A percentile compares a stretch with the other conserved stretches of the same genome.
These are phyloP conservation scores for Sebastes dallii DNA, from an alignment of 2,797 vertebrate genomes.

Conservation along the genomic window DNA sequence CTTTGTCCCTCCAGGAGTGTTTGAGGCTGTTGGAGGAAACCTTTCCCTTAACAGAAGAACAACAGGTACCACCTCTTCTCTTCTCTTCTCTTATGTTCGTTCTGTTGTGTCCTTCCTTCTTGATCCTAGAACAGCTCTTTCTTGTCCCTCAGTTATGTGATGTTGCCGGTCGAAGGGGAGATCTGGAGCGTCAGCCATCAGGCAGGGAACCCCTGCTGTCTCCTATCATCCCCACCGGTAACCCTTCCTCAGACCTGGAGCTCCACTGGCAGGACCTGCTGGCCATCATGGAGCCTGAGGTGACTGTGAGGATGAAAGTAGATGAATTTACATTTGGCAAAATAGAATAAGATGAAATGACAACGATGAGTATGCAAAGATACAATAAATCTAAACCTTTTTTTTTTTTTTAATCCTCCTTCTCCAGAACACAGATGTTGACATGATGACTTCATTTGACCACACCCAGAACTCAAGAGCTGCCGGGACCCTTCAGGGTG, in stretches of 20 bases:
- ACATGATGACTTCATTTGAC: conserved; percentile 66
- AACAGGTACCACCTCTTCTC: conserved; percentile 77
- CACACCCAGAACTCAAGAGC: conserved; percentile 38
- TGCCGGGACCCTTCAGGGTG: conserved; percentile 49
- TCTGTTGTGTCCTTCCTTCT: not conserved
- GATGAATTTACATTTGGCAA: not conserved
- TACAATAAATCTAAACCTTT: not conserved
- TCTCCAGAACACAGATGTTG: conserved; percentile 85
- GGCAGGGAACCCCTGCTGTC: conserved; percentile 72
- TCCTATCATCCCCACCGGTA: conserved; percentile 76
- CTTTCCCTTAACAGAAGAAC: conserved; percentile 83
- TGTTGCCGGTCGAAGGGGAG: conserved; percentile 69
- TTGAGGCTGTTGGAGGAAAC: conserved; percentile 87
- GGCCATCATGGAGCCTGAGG: conserved; percentile 93
- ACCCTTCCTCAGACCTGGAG: conserved; percentile 87
- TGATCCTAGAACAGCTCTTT: not conserved
- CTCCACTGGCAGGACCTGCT: conserved; percentile 95
- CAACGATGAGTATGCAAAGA: not conserved
- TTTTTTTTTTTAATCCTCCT: not conserved
- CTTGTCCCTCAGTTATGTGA: conserved; percentile 79
- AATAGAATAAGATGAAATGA: not conserved
- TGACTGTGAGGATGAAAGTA: conserved; percentile 49
- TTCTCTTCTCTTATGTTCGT: not conserved
- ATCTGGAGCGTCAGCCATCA: conserved; percentile 65
- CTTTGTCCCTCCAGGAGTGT: conserved; percentile 88